Evolutionary conservation across 1,140 invertebrate genomes (phyloP).

Genomic region (Streblospio benedicti): DNA sequence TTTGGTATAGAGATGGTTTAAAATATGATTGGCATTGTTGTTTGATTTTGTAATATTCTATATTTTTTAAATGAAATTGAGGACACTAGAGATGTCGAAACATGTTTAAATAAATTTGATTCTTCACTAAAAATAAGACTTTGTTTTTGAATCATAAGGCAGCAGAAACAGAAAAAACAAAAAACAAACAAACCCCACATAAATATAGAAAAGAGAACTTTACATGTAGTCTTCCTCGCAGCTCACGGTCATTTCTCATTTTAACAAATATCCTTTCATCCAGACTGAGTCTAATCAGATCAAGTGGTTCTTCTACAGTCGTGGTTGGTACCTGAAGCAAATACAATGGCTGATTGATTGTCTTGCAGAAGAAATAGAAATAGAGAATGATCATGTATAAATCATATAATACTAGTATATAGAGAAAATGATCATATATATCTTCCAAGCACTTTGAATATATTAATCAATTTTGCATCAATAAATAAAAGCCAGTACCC

Average conservation of each 20-base stretch:
- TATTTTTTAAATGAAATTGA: neutral
- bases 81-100: neutral
- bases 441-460: too few species aligned
- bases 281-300: constrained; percentile 86
- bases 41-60: neutral
- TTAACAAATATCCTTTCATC: constrained; percentile 98
- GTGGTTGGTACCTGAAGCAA: constrained; percentile 4
- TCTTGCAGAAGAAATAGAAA: too few species aligned
- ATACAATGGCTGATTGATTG: too few species aligned
- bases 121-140: neutral
- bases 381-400: too few species aligned
- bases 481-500: too few species aligned
- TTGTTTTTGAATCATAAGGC: neutral
- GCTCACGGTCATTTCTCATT: constrained; percentile 94
- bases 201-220: constrained; percentile 25
- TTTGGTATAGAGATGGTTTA: too few species aligned
- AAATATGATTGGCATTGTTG: too few species aligned
- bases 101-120: neutral
- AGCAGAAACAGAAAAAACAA: neutral
- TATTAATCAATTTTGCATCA: too few species aligned
- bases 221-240: constrained; percentile 87
- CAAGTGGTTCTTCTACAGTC: constrained; percentile 78
- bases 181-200: neutral
- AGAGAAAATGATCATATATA: too few species aligned
- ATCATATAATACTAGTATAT: too few species aligned